A percentile compares a stretch with the other conserved stretches of the same genome.
Evolutionary conservation across 2,113 vertebrate species (phyloP).

Genomic region (Leucopternis melanops): DNA sequence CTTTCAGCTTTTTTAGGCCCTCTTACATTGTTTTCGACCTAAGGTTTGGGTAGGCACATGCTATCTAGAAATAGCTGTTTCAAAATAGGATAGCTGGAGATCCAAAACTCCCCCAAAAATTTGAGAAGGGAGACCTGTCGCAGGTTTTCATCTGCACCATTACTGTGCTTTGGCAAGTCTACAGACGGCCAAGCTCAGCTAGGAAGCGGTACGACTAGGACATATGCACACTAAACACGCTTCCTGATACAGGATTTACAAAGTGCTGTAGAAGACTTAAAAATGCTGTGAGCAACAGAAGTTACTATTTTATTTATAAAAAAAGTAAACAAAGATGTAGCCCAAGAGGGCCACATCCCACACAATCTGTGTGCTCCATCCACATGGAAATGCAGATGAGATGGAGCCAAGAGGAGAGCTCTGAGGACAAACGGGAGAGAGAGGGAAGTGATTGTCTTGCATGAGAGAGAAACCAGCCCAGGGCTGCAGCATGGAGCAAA

Average conservation of each 20-base stretch:
- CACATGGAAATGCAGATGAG: background rate
- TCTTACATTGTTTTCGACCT: background rate
- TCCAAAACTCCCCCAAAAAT: background rate
- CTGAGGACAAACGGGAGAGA: background rate
- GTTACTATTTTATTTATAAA: background rate
- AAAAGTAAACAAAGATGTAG: background rate
- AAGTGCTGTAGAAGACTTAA: background rate
- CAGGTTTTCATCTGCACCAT: background rate
- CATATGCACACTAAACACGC: accelerated
- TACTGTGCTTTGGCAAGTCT: background rate
- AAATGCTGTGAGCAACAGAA: background rate
- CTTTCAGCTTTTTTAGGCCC: background rate
- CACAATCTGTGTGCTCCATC: background rate
- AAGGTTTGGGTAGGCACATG: background rate
- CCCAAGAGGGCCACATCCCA: background rate
- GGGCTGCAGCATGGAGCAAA: accelerated
- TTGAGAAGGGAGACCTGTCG: background rate
- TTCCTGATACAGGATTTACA: background rate
- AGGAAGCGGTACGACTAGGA: background rate
- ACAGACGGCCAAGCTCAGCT: background rate
- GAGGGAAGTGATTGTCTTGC: background rate
- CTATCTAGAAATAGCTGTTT: background rate
- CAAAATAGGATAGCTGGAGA: background rate
- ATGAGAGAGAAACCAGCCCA: background rate
- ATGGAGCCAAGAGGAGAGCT: background rate